Evolutionary conservation across 37 sponge, comb jelly and placozoan genomes (phyloP).

Genomic region (Diacarnus erythraeanus): DNA sequence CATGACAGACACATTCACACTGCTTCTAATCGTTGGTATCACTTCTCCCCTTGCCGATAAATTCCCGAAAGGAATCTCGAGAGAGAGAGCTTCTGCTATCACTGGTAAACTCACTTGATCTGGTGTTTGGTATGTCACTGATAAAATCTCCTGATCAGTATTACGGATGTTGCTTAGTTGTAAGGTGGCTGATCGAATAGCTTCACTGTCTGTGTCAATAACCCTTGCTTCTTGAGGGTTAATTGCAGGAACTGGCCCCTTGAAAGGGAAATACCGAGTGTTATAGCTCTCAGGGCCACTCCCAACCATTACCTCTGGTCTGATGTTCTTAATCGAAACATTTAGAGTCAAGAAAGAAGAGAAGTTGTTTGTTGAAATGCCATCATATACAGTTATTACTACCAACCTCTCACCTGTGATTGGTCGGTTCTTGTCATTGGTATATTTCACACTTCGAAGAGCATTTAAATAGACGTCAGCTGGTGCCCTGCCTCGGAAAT

Average conservation of each 20-base stretch:
- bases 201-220: slow-evolving; percentile 66
- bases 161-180: slow-evolving; percentile 52
- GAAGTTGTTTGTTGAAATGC: slow-evolving; percentile 18
- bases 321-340: slow-evolving; percentile 49
- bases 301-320: slow-evolving; percentile 64
- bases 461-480: slow-evolving; percentile 44
- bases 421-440: slow-evolving; percentile 43
- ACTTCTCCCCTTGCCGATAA: slow-evolving; percentile 23
- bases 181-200: slow-evolving; percentile 49
- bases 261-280: slow-evolving; percentile 61
- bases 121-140: slow-evolving; percentile 53
- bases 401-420: slow-evolving; percentile 52
- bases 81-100: slow-evolving; percentile 42
- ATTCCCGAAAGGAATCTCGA: slow-evolving; percentile 65
- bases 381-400: slow-evolving; percentile 61
- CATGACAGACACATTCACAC: slow-evolving; percentile 26
- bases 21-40: slow-evolving; percentile 54
- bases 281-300: slow-evolving; percentile 27
- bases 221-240: slow-evolving; percentile 44
- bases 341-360: slow-evolving; percentile 30
- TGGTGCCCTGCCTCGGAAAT: slow-evolving; percentile 47
- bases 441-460: slow-evolving; percentile 46
- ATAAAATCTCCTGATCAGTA: slow-evolving; percentile 49
- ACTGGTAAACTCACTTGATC: slow-evolving; percentile 65
- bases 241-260: slow-evolving; percentile 59